Percentiles rank a stretch among this genome's conserved stretches.
phyloP scores from a whole-genome alignment of 2,888 invertebrate genomes.

The Rhopalosiphum nymphaeae region DNA sequence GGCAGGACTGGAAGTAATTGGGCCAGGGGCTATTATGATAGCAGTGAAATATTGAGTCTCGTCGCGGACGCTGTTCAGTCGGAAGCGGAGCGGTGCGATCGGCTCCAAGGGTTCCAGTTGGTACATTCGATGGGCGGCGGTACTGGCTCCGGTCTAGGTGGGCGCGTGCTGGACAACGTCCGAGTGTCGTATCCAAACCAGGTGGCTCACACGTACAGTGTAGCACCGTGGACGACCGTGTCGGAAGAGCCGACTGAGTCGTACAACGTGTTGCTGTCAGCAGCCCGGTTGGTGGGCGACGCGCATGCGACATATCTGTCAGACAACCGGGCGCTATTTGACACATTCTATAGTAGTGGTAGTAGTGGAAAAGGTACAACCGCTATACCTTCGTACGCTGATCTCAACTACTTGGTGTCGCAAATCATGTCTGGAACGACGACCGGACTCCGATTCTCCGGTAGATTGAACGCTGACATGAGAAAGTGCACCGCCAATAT shows the following conservation, averaged over 20 bases:
- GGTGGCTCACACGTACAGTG: slow-evolving; percentile 11
- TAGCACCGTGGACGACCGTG: slow-evolving; percentile 50
- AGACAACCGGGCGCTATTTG: slow-evolving; percentile 38
- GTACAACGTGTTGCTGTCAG: slow-evolving; percentile 34
- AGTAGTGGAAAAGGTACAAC: neutral
- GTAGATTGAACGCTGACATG: slow-evolving; percentile 29
- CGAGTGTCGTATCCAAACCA: neutral
- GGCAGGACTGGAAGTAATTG: slow-evolving; percentile 19
- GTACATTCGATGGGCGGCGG: slow-evolving; percentile 55
- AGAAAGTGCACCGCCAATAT: slow-evolving; percentile 18
- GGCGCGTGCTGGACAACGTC: neutral
- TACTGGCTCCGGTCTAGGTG: slow-evolving; percentile 44
- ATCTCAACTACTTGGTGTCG: slow-evolving; percentile 47
- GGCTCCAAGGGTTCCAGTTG: slow-evolving; percentile 51
- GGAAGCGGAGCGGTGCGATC: slow-evolving; percentile 36
- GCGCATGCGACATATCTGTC: neutral
- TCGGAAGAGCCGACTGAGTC: neutral
- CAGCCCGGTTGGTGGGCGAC: neutral
- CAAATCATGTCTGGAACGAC: slow-evolving; percentile 53
- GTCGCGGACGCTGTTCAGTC: neutral
- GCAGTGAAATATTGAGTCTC: neutral
- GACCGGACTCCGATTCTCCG: slow-evolving; percentile 36
- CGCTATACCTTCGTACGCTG: slow-evolving; percentile 19
- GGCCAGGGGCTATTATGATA: slow-evolving; percentile 9
- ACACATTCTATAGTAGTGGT: neutral